Evolutionary conservation across 2,113 vertebrate species (phyloP), one percentile per base, ranked within the genome.

Genomic region (Quiscalus mexicanus): DNA sequence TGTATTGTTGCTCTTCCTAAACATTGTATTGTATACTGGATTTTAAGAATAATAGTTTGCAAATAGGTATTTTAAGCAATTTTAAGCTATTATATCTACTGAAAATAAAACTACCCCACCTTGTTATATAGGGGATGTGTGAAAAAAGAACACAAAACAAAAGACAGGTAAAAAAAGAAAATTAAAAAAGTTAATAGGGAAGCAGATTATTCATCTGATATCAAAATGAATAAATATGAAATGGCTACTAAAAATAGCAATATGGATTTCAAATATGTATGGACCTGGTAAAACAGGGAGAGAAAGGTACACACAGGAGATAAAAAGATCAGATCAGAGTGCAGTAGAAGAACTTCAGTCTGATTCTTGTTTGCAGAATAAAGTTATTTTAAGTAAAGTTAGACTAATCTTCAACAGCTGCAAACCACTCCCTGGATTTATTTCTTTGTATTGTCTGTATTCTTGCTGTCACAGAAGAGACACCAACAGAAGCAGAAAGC

Each of bases 41-140:
- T 73, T 75, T 83, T 75, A 67, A 58, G 45, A 85, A 23, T 59
- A 77, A 47, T 25, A 56, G 8, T 64, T 53, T 76, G 11, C 18
- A 79, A 93, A 44, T 42, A 49, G 7, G 5, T 63, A 41, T 69
- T 86, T 89, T 87, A 53, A 52, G 24, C 13, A 64, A 23, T 47
- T 82, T 55, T 33, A 8, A 9, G 11, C 11, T 82, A 64, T 27
- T 60, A 15, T 27, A 52, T 55, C 8, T 35, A 21, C 18, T 44
- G 31, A 92, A 71, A 68, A 39, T 44, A 42, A 90, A 63, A 15
- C 5, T 44, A 18, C 6, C 9, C 3, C 6, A 27, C 71, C 21
- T 77, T 85, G 52, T 89, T 19, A 60, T 16, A 22, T 5, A 47
- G 6, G 3, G 4, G 8, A 64, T 0, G 1, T 17, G 1, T 44